Evolutionary conservation across 2,113 vertebrate genomes (phyloP).

Genomic region (Hoplias malabaricus): DNA sequence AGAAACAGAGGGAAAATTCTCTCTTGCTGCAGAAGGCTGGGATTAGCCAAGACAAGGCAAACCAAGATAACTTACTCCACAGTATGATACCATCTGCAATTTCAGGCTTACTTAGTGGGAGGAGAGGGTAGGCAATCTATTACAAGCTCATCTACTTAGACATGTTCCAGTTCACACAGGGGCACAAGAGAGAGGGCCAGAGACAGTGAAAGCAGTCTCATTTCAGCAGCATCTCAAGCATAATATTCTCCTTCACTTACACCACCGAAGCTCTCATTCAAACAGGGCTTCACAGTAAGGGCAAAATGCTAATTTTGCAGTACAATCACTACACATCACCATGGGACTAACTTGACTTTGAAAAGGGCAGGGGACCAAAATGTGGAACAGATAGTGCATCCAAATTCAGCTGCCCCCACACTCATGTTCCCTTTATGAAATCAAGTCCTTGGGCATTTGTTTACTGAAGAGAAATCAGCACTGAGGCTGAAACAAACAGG

Average conservation of each 20-base stretch:
- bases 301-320: background rate
- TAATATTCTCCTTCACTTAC: background rate
- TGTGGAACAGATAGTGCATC: too few relatives aligned
- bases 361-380: too few relatives aligned
- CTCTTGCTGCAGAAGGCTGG: conserved; percentile 16
- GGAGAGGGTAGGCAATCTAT: conserved; percentile 21
- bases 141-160: conserved; percentile 36
- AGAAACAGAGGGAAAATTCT: conserved; percentile 2
- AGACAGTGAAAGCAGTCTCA: background rate
- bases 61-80: conserved; percentile 40
- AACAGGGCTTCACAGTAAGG: background rate
- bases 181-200: background rate
- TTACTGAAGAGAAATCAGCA: too few relatives aligned
- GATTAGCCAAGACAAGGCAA: conserved; percentile 45
- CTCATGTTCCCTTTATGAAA: too few relatives aligned
- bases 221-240: background rate
- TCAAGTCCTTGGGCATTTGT: too few relatives aligned
- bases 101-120: conserved; percentile 47
- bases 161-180: conserved; percentile 23
- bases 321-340: background rate
- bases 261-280: conserved; percentile 9
- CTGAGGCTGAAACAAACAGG: too few relatives aligned
- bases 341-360: too few relatives aligned
- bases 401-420: too few relatives aligned
- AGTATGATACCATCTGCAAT: conserved; percentile 56